Base-by-base conservation (phyloP, 2,797 vertebrate genomes). In the Dendrocincla tyrannina region DNA sequence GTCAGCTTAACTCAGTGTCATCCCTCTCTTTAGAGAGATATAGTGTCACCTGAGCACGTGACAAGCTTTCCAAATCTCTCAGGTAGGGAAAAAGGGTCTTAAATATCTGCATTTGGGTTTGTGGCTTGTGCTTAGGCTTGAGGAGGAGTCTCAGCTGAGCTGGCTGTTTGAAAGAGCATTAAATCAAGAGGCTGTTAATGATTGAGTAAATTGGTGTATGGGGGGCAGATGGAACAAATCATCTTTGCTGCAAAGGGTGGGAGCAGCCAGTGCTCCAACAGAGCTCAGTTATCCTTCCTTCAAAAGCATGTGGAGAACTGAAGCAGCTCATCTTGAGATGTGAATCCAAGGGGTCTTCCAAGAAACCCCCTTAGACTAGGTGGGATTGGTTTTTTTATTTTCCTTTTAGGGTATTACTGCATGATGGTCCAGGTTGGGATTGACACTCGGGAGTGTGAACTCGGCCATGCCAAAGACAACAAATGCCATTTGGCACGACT, bases 381-480 rank as follows among this genome's bases (percentile, higher is more conserved):
- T 59, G 17, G 20, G 35, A 24, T 55, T 44, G 7, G 7, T 44
- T 72, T 63, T 33, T 13, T 60, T 17, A 19, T 24, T 62, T 53
- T 22, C 44, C 15, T 64, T 78, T 24, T n/a, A 0, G 35, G 63
- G 16, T 47, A 12, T 22, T 80, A 16, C 9, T 70, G 3, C 3
- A 2, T 53, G 28, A 28, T 79, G 23, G 4, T 80, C 32, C 5
- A 12, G n/a, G 28, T 47, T 84, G 70, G 66, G n/a, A 32, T n/a
- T 30, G 64, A 53, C 32, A 46, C 33, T 33, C 35, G 37, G 30
- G 15, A 59, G 24, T 11, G 25, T 55, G 69, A 77, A n/a, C 28
- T 67, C 0, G 0, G 13, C 53, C 0, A 0, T 62, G 37, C 37
- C 32, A 5, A 42, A 30, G 41, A 52, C 6, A 17, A 39, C 27